Percentiles rank a stretch among this genome's conserved stretches.
Evolutionary conservation across 2,888 invertebrate species (phyloP).

Genomic region (Agrilus mali): DNA sequence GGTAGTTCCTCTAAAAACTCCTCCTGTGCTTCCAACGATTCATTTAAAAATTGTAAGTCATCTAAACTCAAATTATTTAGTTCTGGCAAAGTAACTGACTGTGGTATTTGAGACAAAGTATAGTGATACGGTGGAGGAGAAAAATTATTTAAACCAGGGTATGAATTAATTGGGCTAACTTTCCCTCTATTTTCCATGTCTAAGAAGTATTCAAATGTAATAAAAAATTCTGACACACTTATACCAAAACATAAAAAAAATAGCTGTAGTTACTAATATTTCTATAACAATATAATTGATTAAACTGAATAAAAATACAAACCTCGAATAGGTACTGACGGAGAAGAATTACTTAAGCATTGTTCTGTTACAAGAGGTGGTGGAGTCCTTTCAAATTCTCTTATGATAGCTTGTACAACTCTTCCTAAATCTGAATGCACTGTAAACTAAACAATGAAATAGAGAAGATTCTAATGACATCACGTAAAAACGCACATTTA

Average conservation of each 20-base stretch:
- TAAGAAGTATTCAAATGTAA: slow-evolving; percentile 13
- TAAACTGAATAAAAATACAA: slow-evolving; percentile 3
- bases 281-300: slow-evolving; percentile 8
- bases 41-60: slow-evolving; percentile 56
- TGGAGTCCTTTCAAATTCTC: slow-evolving; percentile 61
- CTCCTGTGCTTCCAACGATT: slow-evolving; percentile 58
- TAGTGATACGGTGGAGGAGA: slow-evolving; percentile 20
- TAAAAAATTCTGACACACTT: background rate
- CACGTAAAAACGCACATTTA: slow-evolving; percentile 42
- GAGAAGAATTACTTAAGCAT: slow-evolving; percentile 15
- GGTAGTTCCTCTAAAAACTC: slow-evolving; percentile 60
- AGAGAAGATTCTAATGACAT: slow-evolving; percentile 12
- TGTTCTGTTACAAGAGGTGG: slow-evolving; percentile 31
- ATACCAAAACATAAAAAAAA: background rate
- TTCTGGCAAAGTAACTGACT: slow-evolving; percentile 36
- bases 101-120: slow-evolving; percentile 8
- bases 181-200: slow-evolving; percentile 25
- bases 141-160: slow-evolving; percentile 18
- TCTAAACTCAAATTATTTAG: slow-evolving; percentile 41
- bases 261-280: background rate
- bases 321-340: slow-evolving; percentile 21
- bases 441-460: slow-evolving; percentile 41
- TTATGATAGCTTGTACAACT: slow-evolving; percentile 66
- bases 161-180: slow-evolving; percentile 22
- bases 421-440: slow-evolving; percentile 68